Evolutionary conservation across 1,140 invertebrate species (phyloP).

Genomic region (Aphaenogaster ashmeadi): DNA sequence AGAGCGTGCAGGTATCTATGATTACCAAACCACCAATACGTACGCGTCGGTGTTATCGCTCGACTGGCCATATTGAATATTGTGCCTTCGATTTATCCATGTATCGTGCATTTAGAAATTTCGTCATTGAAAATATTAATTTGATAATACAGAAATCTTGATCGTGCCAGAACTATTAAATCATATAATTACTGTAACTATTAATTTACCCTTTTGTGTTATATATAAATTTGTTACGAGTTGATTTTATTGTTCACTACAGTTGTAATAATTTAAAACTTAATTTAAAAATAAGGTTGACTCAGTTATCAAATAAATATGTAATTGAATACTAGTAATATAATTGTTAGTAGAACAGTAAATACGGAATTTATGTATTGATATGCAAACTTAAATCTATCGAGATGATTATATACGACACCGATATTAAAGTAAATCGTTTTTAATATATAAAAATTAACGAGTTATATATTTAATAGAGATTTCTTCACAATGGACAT

Average conservation of each 20-base stretch:
- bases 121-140: not conserved
- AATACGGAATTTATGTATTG: not conserved
- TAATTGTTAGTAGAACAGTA: not conserved
- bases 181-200: not conserved
- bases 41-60: slow-evolving; percentile 35
- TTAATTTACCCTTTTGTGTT: slow-evolving; percentile 1
- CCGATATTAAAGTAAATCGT: not conserved
- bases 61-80: not conserved
- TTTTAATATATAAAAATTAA: not conserved
- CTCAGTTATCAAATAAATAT: not conserved
- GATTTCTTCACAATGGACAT: not conserved
- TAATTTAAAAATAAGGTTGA: slow-evolving; percentile 9
- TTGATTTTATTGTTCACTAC: not conserved
- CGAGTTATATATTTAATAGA: not conserved
- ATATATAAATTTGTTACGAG: not conserved
- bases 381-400: not conserved
- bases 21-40: slow-evolving; percentile 36
- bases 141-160: not conserved
- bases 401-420: not conserved
- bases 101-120: slow-evolving; percentile 1
- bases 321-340: not conserved
- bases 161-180: not conserved
- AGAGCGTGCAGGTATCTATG: slow-evolving; percentile 8
- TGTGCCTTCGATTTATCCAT: not conserved
- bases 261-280: not conserved